A percentile compares a stretch with the other conserved stretches of the same genome.
Conservation (phyloP, 2,797 vertebrate species). For the Peromyscus attwateri region DNA sequence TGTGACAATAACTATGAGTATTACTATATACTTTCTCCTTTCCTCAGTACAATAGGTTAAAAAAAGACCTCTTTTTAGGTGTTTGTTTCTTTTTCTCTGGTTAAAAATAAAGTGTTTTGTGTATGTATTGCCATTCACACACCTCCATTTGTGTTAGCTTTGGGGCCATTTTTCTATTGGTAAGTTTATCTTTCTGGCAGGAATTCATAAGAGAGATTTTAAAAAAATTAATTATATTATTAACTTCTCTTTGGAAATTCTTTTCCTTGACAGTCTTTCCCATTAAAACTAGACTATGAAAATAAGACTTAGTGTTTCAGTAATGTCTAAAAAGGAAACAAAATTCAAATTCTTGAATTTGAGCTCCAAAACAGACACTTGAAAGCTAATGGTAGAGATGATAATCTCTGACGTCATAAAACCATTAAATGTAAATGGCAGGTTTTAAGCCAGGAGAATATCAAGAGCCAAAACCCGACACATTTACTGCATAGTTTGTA, state of each 20-base stretch:
- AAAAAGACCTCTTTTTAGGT: constrained; percentile 11
- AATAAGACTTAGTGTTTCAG: constrained; percentile 8
- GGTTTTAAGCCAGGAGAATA: constrained; percentile 3
- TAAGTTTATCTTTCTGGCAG: constrained; percentile 25
- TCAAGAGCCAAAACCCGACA: constrained; percentile 5
- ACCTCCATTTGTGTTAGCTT: constrained; percentile 30
- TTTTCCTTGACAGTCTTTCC: not conserved
- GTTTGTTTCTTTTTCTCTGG: constrained; percentile 47
- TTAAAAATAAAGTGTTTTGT: constrained; percentile 30
- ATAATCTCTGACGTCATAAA: constrained; percentile 4
- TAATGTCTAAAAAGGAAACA: constrained; percentile 4
- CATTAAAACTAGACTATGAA: constrained; percentile 25
- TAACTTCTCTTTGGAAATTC: constrained; percentile 39
- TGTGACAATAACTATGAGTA: not conserved
- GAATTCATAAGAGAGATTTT: constrained; percentile 36
- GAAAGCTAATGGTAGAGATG: not conserved
- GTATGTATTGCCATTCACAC: not conserved
- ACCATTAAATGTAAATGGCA: not conserved
- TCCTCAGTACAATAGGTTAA: constrained; percentile 26
- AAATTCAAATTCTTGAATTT: constrained; percentile 32
- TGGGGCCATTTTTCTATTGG: not conserved
- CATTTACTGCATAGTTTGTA: not conserved
- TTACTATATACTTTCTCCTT: constrained; percentile 10
- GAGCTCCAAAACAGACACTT: constrained; percentile 39
- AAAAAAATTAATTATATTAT: constrained; percentile 23